Evolutionary conservation across 2,797 vertebrate genomes (phyloP), one percentile per base, ranked within the genome.

Genomic region (Tachyglossus aculeatus): DNA sequence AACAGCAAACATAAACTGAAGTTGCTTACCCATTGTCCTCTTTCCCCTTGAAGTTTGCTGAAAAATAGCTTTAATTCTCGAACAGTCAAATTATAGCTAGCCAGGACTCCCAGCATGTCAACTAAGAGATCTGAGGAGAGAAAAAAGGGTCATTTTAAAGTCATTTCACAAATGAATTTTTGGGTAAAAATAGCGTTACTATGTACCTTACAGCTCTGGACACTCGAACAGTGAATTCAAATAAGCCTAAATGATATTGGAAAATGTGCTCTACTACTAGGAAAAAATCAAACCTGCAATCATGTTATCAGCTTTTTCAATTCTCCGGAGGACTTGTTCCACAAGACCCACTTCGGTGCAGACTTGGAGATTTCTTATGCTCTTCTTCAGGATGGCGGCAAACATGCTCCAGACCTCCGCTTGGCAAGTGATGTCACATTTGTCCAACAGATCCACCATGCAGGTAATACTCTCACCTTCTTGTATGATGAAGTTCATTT

Each of bases 401-500:
- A 99, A 99, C 90, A 99, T 96, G 92, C 97, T 99, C 96, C 97
- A 99, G 56, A 99, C 92, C 88, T 99, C 98, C 0, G 98, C 98
- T 90, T 99, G 97, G 89, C 97, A 98, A 16, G 95, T 98, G 51
- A 91, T 48, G 12, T 99, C 95, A 73, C 97, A 99, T 72, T 95
- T 96, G 81, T 98, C 96, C 90, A 99, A 63, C 32, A 99, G 91
- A 73, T 98, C 96, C 61, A 98, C 95, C 98, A 99, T 99, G 86
- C 96, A 99, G 62, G 91, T 89, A 24, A 99, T 95, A 88, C 96
- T 96, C 73, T 98, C 96, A 1, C 87, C 91, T 86, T 99, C 97
- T 91, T 99, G 97, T 84, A 99, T 99, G 87, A 99, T 97, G 74
- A 99, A 99, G 94, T 99, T 99, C 95, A 98, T 97, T 90, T 99